Evolutionary conservation across 2,797 vertebrate genomes (phyloP).

Genomic region (Acanthurus leucopareius): DNA sequence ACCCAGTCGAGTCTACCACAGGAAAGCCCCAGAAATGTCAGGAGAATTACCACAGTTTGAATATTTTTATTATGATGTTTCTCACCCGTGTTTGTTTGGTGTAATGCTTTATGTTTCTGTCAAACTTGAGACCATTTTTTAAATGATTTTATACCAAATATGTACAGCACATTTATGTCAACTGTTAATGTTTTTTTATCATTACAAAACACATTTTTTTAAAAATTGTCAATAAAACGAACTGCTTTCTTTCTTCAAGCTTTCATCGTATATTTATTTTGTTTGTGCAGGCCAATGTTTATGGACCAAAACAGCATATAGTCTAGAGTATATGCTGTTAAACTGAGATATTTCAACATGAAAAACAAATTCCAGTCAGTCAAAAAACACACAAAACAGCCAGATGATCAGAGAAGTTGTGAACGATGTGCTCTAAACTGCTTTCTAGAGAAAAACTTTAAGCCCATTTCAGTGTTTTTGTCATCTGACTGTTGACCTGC

Average conservation of each 20-base stretch:
- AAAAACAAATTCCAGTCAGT: not conserved
- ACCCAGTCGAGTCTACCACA: constrained; percentile 31
- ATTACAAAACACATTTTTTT: not conserved
- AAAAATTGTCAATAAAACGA: constrained; percentile 13
- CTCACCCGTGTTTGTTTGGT: not conserved
- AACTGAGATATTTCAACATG: not conserved
- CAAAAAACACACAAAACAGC: too few relatives aligned
- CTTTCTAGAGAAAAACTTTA: too few relatives aligned
- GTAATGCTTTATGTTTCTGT: constrained; percentile 12
- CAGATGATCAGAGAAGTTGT: too few relatives aligned
- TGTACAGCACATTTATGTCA: constrained; percentile 4
- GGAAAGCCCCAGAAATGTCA: constrained; percentile 37
- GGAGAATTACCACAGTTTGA: constrained; percentile 79
- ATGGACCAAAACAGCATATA: not conserved
- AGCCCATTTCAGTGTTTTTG: too few relatives aligned
- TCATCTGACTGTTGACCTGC: too few relatives aligned
- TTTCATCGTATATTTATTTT: not conserved
- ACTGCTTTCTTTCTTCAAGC: not conserved
- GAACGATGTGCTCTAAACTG: too few relatives aligned
- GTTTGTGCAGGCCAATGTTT: not conserved
- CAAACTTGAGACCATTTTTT: not conserved
- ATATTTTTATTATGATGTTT: constrained; percentile 8
- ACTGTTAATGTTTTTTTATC: not conserved
- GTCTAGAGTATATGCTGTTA: too few relatives aligned
- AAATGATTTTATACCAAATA: constrained; percentile 1